Percentiles rank a stretch among this genome's conserved stretches.
Conservation (phyloP, 2,888 invertebrate species). For the Vanessa cardui region DNA sequence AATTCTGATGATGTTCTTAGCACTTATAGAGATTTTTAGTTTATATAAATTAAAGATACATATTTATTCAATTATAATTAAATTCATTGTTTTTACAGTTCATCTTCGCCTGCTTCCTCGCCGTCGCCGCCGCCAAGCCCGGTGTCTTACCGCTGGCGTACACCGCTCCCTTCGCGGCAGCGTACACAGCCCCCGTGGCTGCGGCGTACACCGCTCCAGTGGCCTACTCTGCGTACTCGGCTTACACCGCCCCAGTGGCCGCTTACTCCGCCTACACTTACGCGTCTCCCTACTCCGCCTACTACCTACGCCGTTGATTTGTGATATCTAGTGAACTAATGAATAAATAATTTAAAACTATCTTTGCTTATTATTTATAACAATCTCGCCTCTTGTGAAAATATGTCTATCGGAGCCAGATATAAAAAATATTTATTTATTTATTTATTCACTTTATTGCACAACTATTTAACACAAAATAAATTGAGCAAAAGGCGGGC, state of each 20-base stretch:
- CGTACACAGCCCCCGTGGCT: conserved; percentile 57
- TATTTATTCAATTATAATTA: not conserved
- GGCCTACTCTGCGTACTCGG: conserved; percentile 56
- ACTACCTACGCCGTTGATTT: conserved; percentile 46
- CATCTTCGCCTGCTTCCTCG: conserved; percentile 75
- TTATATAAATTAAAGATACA: too few relatives aligned
- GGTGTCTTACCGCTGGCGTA: conserved; percentile 60
- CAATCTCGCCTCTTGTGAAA: too few relatives aligned
- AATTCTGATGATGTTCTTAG: too few relatives aligned
- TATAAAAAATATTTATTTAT: too few relatives aligned
- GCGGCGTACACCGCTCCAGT: conserved; percentile 40
- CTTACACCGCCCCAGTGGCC: conserved; percentile 65
- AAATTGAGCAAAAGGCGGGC: too few relatives aligned
- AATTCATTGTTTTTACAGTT: conserved; percentile 60
- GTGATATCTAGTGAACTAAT: not conserved
- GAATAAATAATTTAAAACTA: conserved; percentile 3
- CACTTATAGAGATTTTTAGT: too few relatives aligned
- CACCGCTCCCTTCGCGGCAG: conserved; percentile 56
- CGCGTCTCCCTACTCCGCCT: conserved; percentile 56
- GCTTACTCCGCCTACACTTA: conserved; percentile 58
- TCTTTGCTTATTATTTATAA: not conserved
- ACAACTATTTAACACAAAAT: too few relatives aligned
- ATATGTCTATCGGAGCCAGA: too few relatives aligned
- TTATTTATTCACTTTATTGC: too few relatives aligned
- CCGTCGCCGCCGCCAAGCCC: conserved; percentile 73